Evolutionary conservation across 2,888 invertebrate genomes (phyloP).

Genomic region (Drosophila siamana): DNA sequence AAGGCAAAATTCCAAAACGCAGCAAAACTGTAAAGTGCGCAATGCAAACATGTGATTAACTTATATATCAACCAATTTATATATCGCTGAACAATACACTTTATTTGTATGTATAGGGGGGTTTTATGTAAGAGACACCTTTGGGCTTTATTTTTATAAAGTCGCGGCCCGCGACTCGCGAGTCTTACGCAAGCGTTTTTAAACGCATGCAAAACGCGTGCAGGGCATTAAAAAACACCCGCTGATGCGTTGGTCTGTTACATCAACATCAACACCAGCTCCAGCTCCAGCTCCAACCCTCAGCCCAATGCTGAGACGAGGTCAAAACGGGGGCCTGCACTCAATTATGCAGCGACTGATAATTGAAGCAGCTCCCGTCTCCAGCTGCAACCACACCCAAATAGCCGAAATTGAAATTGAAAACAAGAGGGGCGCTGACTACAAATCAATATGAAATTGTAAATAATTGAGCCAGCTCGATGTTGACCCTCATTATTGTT

Average conservation of each 20-base stretch:
- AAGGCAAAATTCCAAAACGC: constrained; percentile 62
- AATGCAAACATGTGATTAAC: constrained; percentile 58
- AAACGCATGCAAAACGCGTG: constrained; percentile 79
- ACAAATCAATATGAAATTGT: constrained; percentile 75
- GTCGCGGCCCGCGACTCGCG: constrained; percentile 52
- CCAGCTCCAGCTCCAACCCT: constrained; percentile 29
- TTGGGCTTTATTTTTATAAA: constrained; percentile 29
- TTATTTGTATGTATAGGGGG: not conserved
- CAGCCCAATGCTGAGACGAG: constrained; percentile 42
- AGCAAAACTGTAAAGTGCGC: constrained; percentile 65
- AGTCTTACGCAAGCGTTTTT: constrained; percentile 61
- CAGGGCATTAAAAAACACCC: constrained; percentile 39
- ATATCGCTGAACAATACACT: not conserved
- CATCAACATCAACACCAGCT: too few relatives aligned
- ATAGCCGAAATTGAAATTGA: not conserved
- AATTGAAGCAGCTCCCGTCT: constrained; percentile 39
- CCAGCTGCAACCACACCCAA: not conserved
- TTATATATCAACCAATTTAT: constrained; percentile 12
- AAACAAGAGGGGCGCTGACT: constrained; percentile 9
- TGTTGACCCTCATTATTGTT: constrained; percentile 71
- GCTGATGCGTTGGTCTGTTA: constrained; percentile 24
- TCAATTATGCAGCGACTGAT: constrained; percentile 56
- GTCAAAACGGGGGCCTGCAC: constrained; percentile 54
- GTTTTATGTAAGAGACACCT: constrained; percentile 64
- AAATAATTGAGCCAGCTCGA: constrained; percentile 60